Conservation (phyloP, 2,888 invertebrate species). For the Leptopilina myrica region DNA sequence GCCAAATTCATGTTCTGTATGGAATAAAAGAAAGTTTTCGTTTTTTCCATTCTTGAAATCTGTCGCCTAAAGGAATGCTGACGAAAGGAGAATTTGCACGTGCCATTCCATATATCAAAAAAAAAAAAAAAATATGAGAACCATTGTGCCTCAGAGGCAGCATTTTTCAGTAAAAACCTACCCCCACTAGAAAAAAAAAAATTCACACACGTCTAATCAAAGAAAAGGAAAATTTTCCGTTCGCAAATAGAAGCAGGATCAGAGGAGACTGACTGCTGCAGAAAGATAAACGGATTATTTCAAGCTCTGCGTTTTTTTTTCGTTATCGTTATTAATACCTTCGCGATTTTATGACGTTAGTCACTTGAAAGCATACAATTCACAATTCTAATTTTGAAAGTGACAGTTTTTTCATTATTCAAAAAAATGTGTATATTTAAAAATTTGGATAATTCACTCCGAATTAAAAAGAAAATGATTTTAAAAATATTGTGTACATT, state of each 20-base stretch:
- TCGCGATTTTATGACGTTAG: background rate
- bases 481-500: too few relatives aligned
- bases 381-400: too few relatives aligned
- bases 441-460: too few relatives aligned
- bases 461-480: too few relatives aligned
- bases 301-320: background rate
- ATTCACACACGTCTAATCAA: background rate
- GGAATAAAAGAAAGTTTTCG: constrained; percentile 23
- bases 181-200: background rate
- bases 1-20: constrained; percentile 21
- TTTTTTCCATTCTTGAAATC: constrained; percentile 22
- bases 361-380: background rate
- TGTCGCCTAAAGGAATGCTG: constrained; percentile 36
- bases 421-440: too few relatives aligned
- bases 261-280: background rate
- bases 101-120: background rate
- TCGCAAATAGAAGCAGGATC: background rate
- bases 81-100: constrained; percentile 23
- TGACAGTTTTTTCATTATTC: too few relatives aligned
- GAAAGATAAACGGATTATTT: constrained; percentile 19
- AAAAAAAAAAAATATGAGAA: constrained; percentile 10
- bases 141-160: constrained; percentile 10
- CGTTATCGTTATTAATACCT: constrained; percentile 3
- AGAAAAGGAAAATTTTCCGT: background rate
- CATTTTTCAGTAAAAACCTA: background rate